Conservation (phyloP, 2,797 vertebrate species). For the Acrocephalus scirpaceus region DNA sequence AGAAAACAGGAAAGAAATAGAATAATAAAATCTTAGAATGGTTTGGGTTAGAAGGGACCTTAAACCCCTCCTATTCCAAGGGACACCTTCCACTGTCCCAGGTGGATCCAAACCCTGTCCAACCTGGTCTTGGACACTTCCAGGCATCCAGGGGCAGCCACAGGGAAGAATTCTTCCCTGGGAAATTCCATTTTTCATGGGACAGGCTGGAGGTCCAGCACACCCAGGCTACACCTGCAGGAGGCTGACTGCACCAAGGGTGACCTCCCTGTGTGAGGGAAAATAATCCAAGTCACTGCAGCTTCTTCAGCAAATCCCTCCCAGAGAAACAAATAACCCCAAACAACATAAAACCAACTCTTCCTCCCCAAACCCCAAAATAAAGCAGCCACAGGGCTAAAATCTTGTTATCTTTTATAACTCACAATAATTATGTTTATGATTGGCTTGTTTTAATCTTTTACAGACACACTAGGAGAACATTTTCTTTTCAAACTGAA, state of each 20-base stretch:
- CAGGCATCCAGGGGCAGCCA: background rate
- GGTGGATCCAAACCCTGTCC: accelerated
- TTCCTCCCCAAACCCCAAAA: background rate
- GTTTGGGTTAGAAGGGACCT: background rate
- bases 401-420: background rate
- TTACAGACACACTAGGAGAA: background rate
- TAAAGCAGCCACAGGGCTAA: background rate
- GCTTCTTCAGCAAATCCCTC: background rate
- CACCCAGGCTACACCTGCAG: background rate
- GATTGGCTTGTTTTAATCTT: constrained; percentile 8
- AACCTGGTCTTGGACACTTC: accelerated
- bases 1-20: background rate
- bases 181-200: background rate
- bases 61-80: background rate
- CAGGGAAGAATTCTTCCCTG: background rate
- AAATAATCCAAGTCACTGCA: background rate
- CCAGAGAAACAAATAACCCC: background rate
- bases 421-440: background rate
- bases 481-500: background rate
- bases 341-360: background rate
- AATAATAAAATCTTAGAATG: background rate
- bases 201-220: no score
- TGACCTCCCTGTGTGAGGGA: background rate
- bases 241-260: background rate
- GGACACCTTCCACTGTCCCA: background rate